Evolutionary conservation across 2,113 vertebrate species (phyloP), one percentile per base, ranked within the genome.

Genomic region (Grammomys surdaster): DNA sequence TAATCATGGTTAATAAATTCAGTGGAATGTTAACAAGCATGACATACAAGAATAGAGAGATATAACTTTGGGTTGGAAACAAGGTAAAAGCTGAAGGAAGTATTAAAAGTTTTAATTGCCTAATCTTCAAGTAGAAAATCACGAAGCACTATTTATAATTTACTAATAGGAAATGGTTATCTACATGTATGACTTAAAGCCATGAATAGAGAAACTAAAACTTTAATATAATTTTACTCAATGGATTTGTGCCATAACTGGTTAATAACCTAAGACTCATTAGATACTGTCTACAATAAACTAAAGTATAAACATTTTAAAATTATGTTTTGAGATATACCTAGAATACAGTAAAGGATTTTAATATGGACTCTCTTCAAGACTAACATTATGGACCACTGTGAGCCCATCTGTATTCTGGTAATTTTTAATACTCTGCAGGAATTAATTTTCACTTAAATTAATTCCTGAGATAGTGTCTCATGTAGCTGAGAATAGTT

Each of bases 81-180:
- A 86, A 95, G 88, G 95, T 92, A 46, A 97, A 97, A 95, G 76
- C 46, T 73, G 22, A 90, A 78, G 65, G 51, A 95, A 97, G 60
- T 95, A 86, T 93, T 85, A 93, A 70, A 96, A 95, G 33, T 93
- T 92, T 51, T 93, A 96, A 96, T 97, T 65, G 63, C 26, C 58
- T 95, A 70, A 96, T 46, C 86, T 95, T 96, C 91, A 97, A 92
- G 89, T 67, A 91, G 19, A 94, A 24, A 97, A 92, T 92, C 56
- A 77, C 92, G 76, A 78, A 97, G 76, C 43, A 73, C 10, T 75
- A 58, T 70, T 80, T 97, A 24, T 84, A 96, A 92, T 65, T 91
- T 51, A 77, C 86, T 80, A 95, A 91, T 82, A 96, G 72, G 72
- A 97, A 95, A 90, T 85, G 19, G 90, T 92, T 90, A 86, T 67